These are phyloP conservation scores for Heteropelma amictum DNA, from an alignment of 2,888 invertebrate genomes.

Conservation along the genomic window DNA sequence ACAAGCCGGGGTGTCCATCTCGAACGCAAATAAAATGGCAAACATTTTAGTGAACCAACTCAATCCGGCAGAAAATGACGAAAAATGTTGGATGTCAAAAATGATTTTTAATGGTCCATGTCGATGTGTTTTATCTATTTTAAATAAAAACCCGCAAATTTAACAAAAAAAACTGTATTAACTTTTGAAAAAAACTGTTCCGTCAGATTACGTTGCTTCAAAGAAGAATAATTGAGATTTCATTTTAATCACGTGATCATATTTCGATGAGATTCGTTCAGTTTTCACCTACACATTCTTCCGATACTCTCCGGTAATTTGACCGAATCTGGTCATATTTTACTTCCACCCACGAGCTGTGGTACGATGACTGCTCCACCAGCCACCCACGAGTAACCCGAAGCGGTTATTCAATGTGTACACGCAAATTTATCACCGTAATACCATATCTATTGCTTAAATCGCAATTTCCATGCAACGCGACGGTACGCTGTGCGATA, in stretches of 20 bases:
- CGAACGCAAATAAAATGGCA: no score
- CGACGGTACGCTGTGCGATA: neutral
- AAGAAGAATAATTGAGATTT: neutral
- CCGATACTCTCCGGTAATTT: neutral
- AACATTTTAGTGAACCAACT: no score
- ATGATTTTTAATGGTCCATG: no score
- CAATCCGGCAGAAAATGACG: no score
- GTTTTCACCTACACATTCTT: neutral
- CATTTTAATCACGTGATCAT: neutral
- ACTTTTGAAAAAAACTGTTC: no score
- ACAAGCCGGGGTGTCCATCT: no score
- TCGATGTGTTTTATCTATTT: no score
- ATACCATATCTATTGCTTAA: conserved; percentile 8
- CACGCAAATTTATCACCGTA: conserved; percentile 17
- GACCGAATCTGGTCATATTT: neutral
- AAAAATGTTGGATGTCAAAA: no score
- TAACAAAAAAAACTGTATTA: no score
- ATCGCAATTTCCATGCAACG: conserved; percentile 7
- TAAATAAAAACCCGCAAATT: no score
- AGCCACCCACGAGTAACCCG: neutral
- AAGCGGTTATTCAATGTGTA: conserved; percentile 3
- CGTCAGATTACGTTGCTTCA: no score
- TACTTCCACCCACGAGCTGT: neutral
- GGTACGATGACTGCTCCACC: neutral
- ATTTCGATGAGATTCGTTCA: no score